These are phyloP conservation scores for Cyprinus carpio DNA, from an alignment of 2,113 vertebrate genomes.

Conservation along the genomic window DNA sequence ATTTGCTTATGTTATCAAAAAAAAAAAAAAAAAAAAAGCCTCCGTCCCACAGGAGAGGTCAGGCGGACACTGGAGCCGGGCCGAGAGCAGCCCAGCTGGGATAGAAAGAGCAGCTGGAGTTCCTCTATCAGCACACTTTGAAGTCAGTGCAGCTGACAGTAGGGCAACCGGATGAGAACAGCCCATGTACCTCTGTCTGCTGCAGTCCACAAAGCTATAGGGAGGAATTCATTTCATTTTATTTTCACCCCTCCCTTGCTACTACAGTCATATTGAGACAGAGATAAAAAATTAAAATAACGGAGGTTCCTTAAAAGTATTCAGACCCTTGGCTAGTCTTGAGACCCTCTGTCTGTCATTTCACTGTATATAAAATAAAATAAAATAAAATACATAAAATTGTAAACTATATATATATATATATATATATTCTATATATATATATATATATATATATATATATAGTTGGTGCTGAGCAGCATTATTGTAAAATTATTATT, in stretches of 20 bases:
- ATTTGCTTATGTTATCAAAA: slow-evolving; percentile 36
- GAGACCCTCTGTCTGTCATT: too few species aligned
- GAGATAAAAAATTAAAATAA: not conserved
- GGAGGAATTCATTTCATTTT: slow-evolving; percentile 1
- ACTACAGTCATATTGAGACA: not conserved
- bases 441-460: too few species aligned
- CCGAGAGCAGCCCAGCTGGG: slow-evolving; percentile 57
- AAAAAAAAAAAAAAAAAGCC: not conserved
- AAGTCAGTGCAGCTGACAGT: slow-evolving; percentile 59
- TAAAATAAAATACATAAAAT: too few species aligned
- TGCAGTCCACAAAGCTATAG: not conserved
- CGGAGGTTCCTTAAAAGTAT: too few species aligned
- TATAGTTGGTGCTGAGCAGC: too few species aligned
- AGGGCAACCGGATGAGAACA: slow-evolving; percentile 55
- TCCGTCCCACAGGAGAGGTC: slow-evolving; percentile 28
- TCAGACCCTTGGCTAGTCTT: too few species aligned
- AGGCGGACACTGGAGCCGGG: slow-evolving; percentile 42
- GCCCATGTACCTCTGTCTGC: slow-evolving; percentile 23
- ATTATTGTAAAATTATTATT: too few species aligned
- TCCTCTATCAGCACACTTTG: slow-evolving; percentile 57
- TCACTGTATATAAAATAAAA: too few species aligned
- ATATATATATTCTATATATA: too few species aligned
- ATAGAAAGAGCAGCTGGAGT: slow-evolving; percentile 52
- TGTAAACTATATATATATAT: too few species aligned
- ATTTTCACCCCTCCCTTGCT: slow-evolving; percentile 1